These are phyloP conservation scores for Augochlorella aurata DNA, from an alignment of 2,888 invertebrate genomes.

Conservation along the genomic window DNA sequence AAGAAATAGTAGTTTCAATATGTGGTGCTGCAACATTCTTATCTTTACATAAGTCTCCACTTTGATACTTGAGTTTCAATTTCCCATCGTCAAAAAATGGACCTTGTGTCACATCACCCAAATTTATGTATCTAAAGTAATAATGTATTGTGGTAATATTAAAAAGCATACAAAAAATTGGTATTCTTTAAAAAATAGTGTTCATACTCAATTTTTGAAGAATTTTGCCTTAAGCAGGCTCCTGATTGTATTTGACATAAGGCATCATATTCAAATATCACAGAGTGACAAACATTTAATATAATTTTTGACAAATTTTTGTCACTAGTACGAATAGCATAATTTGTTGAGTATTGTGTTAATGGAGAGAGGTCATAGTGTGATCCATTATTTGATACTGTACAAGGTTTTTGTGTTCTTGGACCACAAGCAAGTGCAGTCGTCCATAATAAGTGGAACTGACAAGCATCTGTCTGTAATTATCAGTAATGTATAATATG, in stretches of 20 bases:
- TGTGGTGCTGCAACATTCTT: constrained; percentile 4
- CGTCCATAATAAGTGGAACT: constrained; percentile 71
- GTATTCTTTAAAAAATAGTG: background rate
- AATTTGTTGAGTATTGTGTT: constrained; percentile 72
- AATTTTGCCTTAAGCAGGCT: constrained; percentile 60
- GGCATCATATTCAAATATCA: constrained; percentile 67
- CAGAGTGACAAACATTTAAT: constrained; percentile 77
- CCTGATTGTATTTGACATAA: constrained; percentile 61
- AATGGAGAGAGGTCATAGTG: constrained; percentile 73
- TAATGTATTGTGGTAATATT: background rate
- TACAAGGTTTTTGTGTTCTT: constrained; percentile 65
- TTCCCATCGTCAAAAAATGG: constrained; percentile 47
- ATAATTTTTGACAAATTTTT: constrained; percentile 61
- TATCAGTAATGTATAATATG: constrained; percentile 25
- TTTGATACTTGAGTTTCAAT: constrained; percentile 64
- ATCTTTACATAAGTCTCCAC: constrained; percentile 66
- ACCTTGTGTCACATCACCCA: constrained; percentile 52
- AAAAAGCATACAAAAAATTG: background rate
- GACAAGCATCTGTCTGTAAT: constrained; percentile 59
- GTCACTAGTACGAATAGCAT: constrained; percentile 64
- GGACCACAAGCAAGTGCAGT: constrained; percentile 70
- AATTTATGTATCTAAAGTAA: constrained; percentile 49
- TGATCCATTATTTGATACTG: constrained; percentile 55
- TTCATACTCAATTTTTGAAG: constrained; percentile 9
- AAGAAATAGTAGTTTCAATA: constrained; percentile 71